phyloP scores from a whole-genome alignment of 2,797 vertebrate species.

The Lagorchestes hirsutus region DNA sequence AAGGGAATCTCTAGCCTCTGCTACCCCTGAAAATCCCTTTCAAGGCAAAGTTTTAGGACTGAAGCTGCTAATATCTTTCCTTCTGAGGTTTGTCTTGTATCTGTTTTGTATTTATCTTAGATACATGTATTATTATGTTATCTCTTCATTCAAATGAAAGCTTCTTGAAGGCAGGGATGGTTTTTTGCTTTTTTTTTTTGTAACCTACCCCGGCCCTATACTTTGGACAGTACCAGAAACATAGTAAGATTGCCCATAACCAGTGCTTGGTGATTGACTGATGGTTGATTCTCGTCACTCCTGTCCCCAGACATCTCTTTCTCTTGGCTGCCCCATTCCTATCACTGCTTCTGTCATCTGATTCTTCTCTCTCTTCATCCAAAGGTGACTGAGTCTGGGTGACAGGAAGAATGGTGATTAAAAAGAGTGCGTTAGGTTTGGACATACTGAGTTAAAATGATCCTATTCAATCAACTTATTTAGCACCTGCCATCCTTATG shows the following conservation, averaged over 20 bases:
- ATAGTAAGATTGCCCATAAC: neutral
- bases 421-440: neutral
- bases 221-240: neutral
- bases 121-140: neutral
- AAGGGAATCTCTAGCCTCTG: neutral
- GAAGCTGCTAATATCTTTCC: neutral
- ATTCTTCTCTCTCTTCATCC: neutral
- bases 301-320: neutral
- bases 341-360: neutral
- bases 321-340: neutral
- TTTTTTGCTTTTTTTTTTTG: neutral
- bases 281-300: neutral
- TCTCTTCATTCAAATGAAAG: neutral
- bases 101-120: neutral
- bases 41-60: neutral
- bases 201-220: neutral
- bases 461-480: neutral
- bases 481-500: too few relatives aligned
- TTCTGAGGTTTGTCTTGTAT: neutral
- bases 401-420: neutral
- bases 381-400: neutral
- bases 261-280: neutral
- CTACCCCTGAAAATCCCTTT: neutral
- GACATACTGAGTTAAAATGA: neutral
- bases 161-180: neutral